Base-by-base conservation (phyloP, 2,797 vertebrate species). In the Cetoscarus ocellatus region DNA sequence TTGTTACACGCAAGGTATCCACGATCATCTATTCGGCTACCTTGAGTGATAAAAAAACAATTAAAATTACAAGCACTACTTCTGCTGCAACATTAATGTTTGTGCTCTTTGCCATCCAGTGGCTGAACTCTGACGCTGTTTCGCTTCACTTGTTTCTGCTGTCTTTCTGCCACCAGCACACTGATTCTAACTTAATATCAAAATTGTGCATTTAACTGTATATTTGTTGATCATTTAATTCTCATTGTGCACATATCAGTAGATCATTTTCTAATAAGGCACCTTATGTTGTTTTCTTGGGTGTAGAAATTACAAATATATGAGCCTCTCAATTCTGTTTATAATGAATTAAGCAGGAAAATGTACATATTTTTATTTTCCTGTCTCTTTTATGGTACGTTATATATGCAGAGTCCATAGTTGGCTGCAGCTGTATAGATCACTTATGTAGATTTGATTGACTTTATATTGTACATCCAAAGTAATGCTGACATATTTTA, bases 381-480 rank as follows among this genome's bases (percentile, higher is more conserved):
- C 80, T 74, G 40, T 7, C 61, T 75, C 61, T 90, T 91, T 90
- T 89, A 89, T 71, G 88, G 84, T 90, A 88, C 89, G 87, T 77
- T 80, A 71, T 90, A 85, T 77, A 71, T 85, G 59, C 59, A 65
- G 27, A 52, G 70, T 57, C 71, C 36, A n/a, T 60, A 51, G 44
- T 12, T 36, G 67, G 55, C 77, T 75, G 74, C 64, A 75, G 35
- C 56, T 95, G 94, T 94, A 93, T 92, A 95, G 92, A 90, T 77
- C 53, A 50, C 75, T 81, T 83, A 77, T 94, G 85, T 94, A 94
- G 93, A 93, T 86, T 86, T 80, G 53, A 92, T 75, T 89, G 78
- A 92, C 89, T 86, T 85, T 91, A 83, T 86, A 47, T 88, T 96
- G 93, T 96, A 93, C 92, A 96, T 92, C 91, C 88, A 88, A 87